Evolutionary conservation across 2,113 vertebrate species (phyloP).

Genomic region (Acinonyx jubatus): DNA sequence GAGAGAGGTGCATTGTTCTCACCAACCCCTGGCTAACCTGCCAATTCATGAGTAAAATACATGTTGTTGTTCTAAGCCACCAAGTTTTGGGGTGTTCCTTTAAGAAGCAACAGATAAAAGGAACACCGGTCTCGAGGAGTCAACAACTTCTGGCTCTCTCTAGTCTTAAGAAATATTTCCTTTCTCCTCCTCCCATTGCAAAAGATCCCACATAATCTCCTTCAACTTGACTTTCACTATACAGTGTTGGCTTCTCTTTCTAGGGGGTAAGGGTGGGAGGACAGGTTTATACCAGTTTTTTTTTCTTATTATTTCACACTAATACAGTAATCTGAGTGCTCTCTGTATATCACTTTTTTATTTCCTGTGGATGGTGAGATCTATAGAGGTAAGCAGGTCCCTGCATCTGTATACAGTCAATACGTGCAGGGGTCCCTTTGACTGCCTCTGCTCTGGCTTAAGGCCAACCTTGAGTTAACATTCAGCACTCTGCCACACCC

Average conservation of each 20-base stretch:
- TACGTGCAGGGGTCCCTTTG: background rate
- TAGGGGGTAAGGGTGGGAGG: background rate
- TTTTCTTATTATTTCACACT: background rate
- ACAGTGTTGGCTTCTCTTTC: background rate
- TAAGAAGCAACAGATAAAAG: constrained; percentile 23
- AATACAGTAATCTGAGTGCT: background rate
- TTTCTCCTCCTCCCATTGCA: background rate
- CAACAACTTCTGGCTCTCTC: background rate
- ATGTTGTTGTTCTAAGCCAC: constrained; percentile 5
- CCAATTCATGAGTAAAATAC: constrained; percentile 45
- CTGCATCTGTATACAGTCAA: background rate
- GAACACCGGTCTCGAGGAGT: background rate
- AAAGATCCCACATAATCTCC: background rate
- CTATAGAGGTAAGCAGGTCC: background rate
- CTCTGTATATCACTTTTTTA: background rate
- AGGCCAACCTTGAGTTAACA: background rate
- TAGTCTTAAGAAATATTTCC: background rate
- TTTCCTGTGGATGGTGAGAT: background rate
- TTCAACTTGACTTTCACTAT: background rate
- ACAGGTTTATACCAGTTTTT: background rate
- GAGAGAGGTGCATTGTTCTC: background rate
- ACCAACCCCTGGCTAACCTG: background rate
- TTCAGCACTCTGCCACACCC: background rate
- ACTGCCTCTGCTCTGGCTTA: background rate
- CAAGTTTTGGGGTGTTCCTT: background rate